Conservation (phyloP, 2,888 invertebrate genomes). For the Pyrrhosoma nymphula region DNA sequence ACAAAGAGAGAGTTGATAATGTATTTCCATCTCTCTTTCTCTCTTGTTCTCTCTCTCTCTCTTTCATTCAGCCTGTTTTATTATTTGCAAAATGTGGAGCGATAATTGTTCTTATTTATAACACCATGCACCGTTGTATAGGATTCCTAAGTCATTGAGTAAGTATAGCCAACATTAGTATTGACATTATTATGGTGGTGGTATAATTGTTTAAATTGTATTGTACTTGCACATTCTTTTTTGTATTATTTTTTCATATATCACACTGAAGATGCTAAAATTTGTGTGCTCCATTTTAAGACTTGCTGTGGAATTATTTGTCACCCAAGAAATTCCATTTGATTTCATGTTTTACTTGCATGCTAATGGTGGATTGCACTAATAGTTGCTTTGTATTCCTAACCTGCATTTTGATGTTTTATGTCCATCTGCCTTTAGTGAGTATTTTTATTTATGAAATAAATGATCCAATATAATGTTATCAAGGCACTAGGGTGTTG, state of each 20-base stretch:
- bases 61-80: constrained; percentile 68
- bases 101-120: constrained; percentile 73
- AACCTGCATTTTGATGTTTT: constrained; percentile 63
- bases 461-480: constrained; percentile 16
- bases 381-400: constrained; percentile 60
- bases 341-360: constrained; percentile 41
- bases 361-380: constrained; percentile 53
- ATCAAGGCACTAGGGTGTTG: background rate
- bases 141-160: constrained; percentile 77
- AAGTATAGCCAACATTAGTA: constrained; percentile 71
- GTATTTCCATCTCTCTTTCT: constrained; percentile 56
- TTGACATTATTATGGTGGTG: constrained; percentile 72
- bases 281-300: constrained; percentile 82
- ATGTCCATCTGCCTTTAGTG: constrained; percentile 51
- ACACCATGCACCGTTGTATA: constrained; percentile 84
- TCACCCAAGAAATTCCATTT: background rate
- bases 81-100: constrained; percentile 69
- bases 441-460: constrained; percentile 1
- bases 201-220: constrained; percentile 70
- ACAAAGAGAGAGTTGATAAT: constrained; percentile 39
- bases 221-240: constrained; percentile 75
- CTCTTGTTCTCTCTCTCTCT: constrained; percentile 45
- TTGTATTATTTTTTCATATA: constrained; percentile 78
- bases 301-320: constrained; percentile 75
- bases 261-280: constrained; percentile 41